Base-by-base conservation (phyloP, 2,113 vertebrate genomes). In the Phycodurus eques region DNA sequence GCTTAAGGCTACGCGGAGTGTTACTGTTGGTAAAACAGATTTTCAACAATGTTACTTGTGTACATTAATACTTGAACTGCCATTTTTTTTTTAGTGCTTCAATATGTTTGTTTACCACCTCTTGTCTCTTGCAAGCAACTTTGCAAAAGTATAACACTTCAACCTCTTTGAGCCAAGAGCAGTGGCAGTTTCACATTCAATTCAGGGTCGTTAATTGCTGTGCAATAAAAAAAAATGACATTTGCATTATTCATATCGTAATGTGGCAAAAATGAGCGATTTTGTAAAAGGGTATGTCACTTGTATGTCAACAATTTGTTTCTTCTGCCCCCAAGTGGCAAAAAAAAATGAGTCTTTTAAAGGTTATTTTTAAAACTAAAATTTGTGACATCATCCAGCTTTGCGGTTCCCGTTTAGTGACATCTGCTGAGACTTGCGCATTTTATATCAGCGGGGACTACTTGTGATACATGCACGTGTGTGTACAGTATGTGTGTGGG, bases 381-480 rank as follows among this genome's bases (percentile, higher is more conserved):
- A 14, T 31, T 17, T 56, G 20, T 56, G 20, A 56, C 20, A 22
- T 54, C 3, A 54, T 54, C 20, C n/a, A n/a, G 53, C 10, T 46
- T 13, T 46, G 44, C 12, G 10, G 11, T 12, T 20, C 20, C 49
- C 17, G 17, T 51, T 56, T 56, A 17, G 15, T 66, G 43, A 46
- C 8, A 65, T n/a, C 46, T 46, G 63, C 63, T 66, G 43, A 66
- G n/a, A 44, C n/a, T 22, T 46, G 43, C 75, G 35, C 67, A 72
- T 53, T 39, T 8, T 43, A 62, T 76, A 44, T 77, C 74, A 76
- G 66, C 72, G 64, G 66, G 73, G 79, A 81, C 83, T 88, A 84
- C 87, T 83, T 85, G 86, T 84, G 80, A 89, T 89, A 83, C 77
- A 86, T 84, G 67, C 60, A 47, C 74, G 70, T 60, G 79, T 78